phyloP scores from a whole-genome alignment of 2,888 invertebrate genomes.

The Dioctria linearis region DNA sequence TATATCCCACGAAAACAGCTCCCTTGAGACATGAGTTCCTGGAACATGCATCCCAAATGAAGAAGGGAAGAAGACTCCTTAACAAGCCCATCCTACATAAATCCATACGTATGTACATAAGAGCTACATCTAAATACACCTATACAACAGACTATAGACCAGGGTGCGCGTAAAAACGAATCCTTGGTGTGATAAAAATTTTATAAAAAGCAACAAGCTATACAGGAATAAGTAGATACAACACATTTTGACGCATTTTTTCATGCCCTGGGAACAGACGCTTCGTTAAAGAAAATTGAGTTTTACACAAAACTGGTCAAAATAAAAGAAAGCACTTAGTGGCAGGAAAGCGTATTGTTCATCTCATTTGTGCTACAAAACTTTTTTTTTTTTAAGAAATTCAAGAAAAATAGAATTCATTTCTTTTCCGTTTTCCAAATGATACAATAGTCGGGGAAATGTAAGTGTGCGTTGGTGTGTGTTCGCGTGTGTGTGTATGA shows the following conservation, averaged over 20 bases:
- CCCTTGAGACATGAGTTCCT: background rate
- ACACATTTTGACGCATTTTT: conserved; percentile 16
- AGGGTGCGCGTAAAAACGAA: background rate
- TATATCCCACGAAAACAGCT: background rate
- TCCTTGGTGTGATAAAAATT: background rate
- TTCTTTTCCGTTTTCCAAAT: background rate
- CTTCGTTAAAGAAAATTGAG: conserved; percentile 33
- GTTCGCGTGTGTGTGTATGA: too few relatives aligned
- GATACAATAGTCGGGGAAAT: background rate
- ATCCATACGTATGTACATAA: conserved; percentile 16
- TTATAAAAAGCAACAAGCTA: conserved; percentile 20
- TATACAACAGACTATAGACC: too few relatives aligned
- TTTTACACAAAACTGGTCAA: conserved; percentile 29
- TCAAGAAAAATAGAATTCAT: background rate
- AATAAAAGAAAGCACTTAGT: conserved; percentile 30
- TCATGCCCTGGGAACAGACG: conserved; percentile 20
- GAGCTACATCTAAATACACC: too few relatives aligned
- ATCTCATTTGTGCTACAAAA: too few relatives aligned
- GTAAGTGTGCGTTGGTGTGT: too few relatives aligned
- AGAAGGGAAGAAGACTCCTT: background rate
- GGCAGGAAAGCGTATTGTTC: background rate
- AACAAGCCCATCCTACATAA: conserved; percentile 2
- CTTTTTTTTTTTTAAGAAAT: background rate
- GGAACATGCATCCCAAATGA: conserved; percentile 2
- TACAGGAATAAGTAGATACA: background rate